Conservation (phyloP, 1,140 invertebrate species). For the Lanistes nyassanus region DNA sequence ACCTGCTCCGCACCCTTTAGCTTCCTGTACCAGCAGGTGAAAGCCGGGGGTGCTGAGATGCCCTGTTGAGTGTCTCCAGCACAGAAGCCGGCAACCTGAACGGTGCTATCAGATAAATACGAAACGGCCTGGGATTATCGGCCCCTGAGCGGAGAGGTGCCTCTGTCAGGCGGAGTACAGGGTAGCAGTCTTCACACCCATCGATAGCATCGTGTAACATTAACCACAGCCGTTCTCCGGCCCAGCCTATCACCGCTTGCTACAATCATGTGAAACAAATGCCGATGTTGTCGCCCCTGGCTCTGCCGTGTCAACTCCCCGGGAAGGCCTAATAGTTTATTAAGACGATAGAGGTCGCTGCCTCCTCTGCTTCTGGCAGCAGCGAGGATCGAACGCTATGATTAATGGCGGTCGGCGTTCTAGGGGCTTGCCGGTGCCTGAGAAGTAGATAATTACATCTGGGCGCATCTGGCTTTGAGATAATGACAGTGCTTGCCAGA, state of each 20-base stretch:
- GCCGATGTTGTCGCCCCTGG: constrained; percentile 10
- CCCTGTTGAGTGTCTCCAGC: background rate
- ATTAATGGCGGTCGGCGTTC: background rate
- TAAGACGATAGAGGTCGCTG: constrained; percentile 12
- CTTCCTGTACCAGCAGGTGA: constrained; percentile 7
- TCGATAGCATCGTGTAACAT: constrained; percentile 11
- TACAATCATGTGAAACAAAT: constrained; percentile 17
- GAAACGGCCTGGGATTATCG: constrained; percentile 2
- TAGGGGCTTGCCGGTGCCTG: background rate
- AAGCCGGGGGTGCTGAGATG: background rate
- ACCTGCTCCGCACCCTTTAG: background rate
- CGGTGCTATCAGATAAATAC: constrained; percentile 10
- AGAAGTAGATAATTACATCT: constrained; percentile 2
- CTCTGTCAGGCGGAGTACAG: background rate
- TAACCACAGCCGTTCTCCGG: constrained; percentile 3
- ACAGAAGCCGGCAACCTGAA: background rate
- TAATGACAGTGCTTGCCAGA: constrained; percentile 1
- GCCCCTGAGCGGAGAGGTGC: background rate
- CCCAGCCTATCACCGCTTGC: constrained; percentile 5
- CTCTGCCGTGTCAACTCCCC: background rate
- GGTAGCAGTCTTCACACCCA: background rate
- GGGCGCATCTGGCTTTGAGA: background rate
- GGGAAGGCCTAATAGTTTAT: constrained; percentile 11
- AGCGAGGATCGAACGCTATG: constrained; percentile 4
- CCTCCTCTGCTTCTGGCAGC: background rate